Conservation (phyloP, 2,113 vertebrate genomes). For the Atherinomorus stipes region DNA sequence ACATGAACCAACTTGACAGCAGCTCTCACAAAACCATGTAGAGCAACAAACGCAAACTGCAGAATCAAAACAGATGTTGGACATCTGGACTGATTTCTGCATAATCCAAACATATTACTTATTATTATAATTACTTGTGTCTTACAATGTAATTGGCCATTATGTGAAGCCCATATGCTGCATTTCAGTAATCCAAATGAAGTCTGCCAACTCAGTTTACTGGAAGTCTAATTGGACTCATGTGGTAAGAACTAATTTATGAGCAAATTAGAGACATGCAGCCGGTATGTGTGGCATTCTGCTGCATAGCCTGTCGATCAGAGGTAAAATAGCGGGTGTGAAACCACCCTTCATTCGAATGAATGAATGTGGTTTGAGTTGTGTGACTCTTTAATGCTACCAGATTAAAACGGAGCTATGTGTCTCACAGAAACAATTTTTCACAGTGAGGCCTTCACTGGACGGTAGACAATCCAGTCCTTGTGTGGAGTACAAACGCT, state of each 20-base stretch:
- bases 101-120: constrained; percentile 72
- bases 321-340: constrained; percentile 19
- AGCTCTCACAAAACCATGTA: constrained; percentile 60
- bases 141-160: constrained; percentile 70
- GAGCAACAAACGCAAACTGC: constrained; percentile 51
- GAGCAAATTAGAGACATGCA: constrained; percentile 23
- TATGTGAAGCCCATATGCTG: constrained; percentile 63
- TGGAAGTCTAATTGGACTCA: constrained; percentile 70
- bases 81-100: constrained; percentile 73
- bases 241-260: constrained; percentile 54
- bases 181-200: constrained; percentile 63
- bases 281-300: constrained; percentile 36
- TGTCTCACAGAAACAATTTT: neutral
- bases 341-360: neutral
- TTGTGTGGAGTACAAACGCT: neutral
- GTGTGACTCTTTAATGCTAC: neutral
- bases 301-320: constrained; percentile 25
- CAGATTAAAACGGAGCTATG: neutral
- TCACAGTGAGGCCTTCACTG: neutral
- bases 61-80: constrained; percentile 73
- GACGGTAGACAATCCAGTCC: too few relatives aligned
- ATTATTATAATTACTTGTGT: constrained; percentile 72
- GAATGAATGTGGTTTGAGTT: neutral
- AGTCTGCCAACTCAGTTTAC: constrained; percentile 58
- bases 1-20: constrained; percentile 56